phyloP scores from a whole-genome alignment of 2,797 vertebrate genomes.

The Meriones psammophilus region DNA sequence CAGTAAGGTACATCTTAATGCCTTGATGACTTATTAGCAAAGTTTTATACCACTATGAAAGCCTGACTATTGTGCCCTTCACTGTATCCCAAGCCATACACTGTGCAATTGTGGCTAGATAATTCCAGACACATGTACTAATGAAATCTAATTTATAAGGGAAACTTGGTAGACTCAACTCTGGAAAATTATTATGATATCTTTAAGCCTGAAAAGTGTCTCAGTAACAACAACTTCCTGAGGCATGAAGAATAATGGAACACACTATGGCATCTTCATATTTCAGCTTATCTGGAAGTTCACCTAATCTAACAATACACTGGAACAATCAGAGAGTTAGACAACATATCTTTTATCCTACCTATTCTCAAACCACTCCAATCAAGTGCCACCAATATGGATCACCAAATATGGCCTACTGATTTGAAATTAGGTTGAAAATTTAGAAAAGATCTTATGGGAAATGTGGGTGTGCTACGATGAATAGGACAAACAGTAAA shows the following conservation, averaged over 20 bases:
- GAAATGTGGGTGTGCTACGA: too few relatives aligned
- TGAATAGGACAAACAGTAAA: not conserved
- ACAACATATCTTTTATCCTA: not conserved
- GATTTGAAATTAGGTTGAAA: not conserved
- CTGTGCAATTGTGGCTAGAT: not conserved
- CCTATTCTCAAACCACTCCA: not conserved
- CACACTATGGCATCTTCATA: not conserved
- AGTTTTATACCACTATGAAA: not conserved
- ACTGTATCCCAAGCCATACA: not conserved
- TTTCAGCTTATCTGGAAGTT: not conserved
- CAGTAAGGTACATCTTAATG: not conserved
- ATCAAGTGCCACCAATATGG: not conserved
- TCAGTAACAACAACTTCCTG: not conserved
- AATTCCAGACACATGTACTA: not conserved
- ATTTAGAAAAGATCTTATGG: not conserved
- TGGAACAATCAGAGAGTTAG: not conserved
- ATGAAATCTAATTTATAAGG: not conserved
- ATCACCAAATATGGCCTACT: not conserved
- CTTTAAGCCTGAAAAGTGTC: not conserved
- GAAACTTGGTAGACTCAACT: not conserved
- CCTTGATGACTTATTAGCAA: not conserved
- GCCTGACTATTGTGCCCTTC: too few relatives aligned
- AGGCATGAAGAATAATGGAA: not conserved
- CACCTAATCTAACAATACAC: not conserved
- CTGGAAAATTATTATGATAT: not conserved